Evolutionary conservation across 2,797 vertebrate species (phyloP), one percentile per base, ranked within the genome.

Genomic region (Babyrousa celebensis): DNA sequence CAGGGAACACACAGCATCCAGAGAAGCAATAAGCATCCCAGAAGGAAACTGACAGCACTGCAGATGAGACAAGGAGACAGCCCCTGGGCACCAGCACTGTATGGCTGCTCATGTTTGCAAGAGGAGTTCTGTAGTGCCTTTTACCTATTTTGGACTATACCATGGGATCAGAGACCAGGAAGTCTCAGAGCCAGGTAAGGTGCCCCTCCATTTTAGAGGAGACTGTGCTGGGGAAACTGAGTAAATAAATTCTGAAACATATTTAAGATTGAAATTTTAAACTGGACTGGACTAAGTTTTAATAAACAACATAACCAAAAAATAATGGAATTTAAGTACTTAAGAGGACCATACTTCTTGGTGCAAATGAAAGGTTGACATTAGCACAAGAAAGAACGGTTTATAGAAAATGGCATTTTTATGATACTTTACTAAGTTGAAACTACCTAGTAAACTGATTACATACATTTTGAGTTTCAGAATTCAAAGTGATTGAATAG

Each of bases 191-290:
- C 9, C 21, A 36, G 63, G 16, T n/a, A 67, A 54, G n/a, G 12
- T 40, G 25, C 29, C 10, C 4, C 29, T 58, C 8, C 10, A 8
- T 60, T 58, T 6, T n/a, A 63, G 12, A 6, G 40, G 82, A 12
- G 9, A 21, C 4, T n/a, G 10, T 23, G 27, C 14, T 92, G 2
- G 12, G 7, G 48, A 88, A 27, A 16, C 2, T 43, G 4, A 20
- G 36, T 23, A 65, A n/a, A 12, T 27, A 23, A 25, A 71, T 2
- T 85, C 67, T n/a, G 15, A 60, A 68, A 43, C 36, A n/a, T 4
- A 63, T 65, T 43, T 75, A 52, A 87, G 15, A 52, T 32, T 84
- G 79, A 43, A 88, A 6, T 43, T 86, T 89, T 72, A 74, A 95
- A 68, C 52, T 52, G 67, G 5, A 60, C 5, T 54, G 5, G 21